phyloP scores from a whole-genome alignment of 2,113 vertebrate species.

The Lagenorhynchus albirostris region DNA sequence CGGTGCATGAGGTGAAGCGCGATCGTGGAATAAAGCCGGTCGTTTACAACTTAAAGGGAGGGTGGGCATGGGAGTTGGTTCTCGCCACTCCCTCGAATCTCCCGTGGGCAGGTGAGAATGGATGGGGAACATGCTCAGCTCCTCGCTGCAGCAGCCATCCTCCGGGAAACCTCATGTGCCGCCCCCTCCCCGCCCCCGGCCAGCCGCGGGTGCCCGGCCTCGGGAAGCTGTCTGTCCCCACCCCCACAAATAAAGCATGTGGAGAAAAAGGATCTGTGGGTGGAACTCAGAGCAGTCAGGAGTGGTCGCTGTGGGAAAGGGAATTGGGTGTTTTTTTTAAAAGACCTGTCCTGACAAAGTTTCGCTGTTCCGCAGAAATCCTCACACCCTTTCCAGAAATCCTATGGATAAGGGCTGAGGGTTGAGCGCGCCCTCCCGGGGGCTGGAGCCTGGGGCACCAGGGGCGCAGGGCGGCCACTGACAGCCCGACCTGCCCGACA shows the following conservation, averaged over 20 bases:
- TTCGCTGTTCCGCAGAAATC: slow-evolving; percentile 16
- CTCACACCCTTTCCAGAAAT: not conserved
- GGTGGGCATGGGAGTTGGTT: not conserved
- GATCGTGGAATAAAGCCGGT: not conserved
- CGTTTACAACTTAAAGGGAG: not conserved
- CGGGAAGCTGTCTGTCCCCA: not conserved
- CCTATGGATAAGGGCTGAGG: not conserved
- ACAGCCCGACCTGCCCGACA: slow-evolving; percentile 42
- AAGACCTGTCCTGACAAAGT: slow-evolving; percentile 55
- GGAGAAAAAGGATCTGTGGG: not conserved
- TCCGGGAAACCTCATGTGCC: not conserved
- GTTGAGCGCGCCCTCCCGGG: not conserved
- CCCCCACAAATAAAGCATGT: not conserved
- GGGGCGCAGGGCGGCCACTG: not conserved
- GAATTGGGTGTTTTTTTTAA: not conserved
- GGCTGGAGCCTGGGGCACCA: not conserved
- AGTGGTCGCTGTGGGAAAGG: not conserved
- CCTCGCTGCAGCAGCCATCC: not conserved
- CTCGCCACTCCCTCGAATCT: not conserved
- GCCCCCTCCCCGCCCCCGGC: not conserved
- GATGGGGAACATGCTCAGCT: not conserved
- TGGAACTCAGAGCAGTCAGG: not conserved
- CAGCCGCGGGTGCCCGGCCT: not conserved
- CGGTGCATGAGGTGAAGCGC: not conserved
- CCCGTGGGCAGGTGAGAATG: slow-evolving; percentile 13